A percentile compares a stretch with the other conserved stretches of the same genome.
phyloP scores from a whole-genome alignment of 2,797 vertebrate species.

The Orestias chungarensis region DNA sequence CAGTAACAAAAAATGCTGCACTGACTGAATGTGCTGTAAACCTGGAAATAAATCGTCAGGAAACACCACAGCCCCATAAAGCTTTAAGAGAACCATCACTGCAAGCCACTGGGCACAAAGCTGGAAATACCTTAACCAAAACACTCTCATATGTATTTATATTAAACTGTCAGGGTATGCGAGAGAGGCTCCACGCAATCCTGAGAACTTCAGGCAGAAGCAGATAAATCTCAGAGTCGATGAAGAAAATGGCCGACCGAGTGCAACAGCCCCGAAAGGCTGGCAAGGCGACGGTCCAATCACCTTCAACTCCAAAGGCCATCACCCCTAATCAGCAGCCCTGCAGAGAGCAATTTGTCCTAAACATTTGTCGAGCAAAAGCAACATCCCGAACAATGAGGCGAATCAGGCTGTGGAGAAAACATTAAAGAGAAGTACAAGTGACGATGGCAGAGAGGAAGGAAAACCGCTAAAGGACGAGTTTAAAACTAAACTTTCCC shows the following conservation, averaged over 20 bases:
- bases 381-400: background rate
- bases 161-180: background rate
- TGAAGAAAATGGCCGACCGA: constrained; percentile 31
- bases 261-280: constrained; percentile 1
- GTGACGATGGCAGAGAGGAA: no score
- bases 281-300: background rate
- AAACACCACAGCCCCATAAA: background rate
- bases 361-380: constrained; percentile 17
- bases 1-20: background rate
- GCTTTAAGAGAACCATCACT: background rate
- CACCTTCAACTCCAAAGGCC: constrained; percentile 36
- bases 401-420: background rate
- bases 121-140: background rate
- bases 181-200: background rate
- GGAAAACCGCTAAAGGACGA: background rate
- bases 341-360: constrained; percentile 38
- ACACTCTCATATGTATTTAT: background rate
- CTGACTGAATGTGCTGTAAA: no score
- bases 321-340: constrained; percentile 38
- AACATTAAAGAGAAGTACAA: background rate
- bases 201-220: background rate
- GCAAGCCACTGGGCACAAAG: background rate
- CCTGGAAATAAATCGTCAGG: no score
- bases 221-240: constrained; percentile 11
- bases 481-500: background rate